Evolutionary conservation across 2,888 invertebrate species (phyloP), one percentile per base, ranked within the genome.

Genomic region (Dichetophora obliterata): DNA sequence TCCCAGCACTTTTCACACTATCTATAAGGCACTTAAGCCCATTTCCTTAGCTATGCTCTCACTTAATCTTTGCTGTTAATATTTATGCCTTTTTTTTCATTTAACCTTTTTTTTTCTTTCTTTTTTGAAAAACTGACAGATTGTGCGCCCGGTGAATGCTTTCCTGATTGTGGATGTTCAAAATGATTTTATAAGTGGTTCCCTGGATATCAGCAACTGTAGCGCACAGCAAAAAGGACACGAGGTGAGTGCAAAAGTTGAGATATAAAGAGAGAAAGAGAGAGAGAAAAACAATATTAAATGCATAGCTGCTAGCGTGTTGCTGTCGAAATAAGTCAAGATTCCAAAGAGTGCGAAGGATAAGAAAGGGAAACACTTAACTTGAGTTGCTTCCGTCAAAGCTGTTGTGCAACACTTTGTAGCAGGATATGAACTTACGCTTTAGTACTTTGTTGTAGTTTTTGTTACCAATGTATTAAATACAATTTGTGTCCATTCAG

Each of bases 181-280:
- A 91, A 98, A 99, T 90, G 98, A 99, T 91, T 99, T 99, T 90
- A 97, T 99, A 87, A 93, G 94, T 75, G 98, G 98, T 61, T 95
- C 97, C 8, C 92, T 99, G 84, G 95, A 97, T 89, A 95, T 99
- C 86, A 95, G 95, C 90, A 94, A 96, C 86, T 97, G 97, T 89
- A 95, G 96, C 79, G 97, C 98, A 22, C 95, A 95, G 86, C 96
- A 97, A 81, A 95, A 96, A 85, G 97, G 96, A 81, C 92, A 93
- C 75, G 96, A 96, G 92, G 94, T 93, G 83, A 90, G 90, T 88
- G n/a, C 14, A 22, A 74, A 37, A 50, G 31, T 24, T 24, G 48
- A 27, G 19, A n/a, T 37, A 31, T 54, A 57, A 54, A 27, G 57
- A 66, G n/a, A 68, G 16, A 57, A 48, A 22, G 52, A 71, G 22